Evolutionary conservation across 2,888 invertebrate genomes (phyloP).

Genomic region (Dinocampus coccinellae): DNA sequence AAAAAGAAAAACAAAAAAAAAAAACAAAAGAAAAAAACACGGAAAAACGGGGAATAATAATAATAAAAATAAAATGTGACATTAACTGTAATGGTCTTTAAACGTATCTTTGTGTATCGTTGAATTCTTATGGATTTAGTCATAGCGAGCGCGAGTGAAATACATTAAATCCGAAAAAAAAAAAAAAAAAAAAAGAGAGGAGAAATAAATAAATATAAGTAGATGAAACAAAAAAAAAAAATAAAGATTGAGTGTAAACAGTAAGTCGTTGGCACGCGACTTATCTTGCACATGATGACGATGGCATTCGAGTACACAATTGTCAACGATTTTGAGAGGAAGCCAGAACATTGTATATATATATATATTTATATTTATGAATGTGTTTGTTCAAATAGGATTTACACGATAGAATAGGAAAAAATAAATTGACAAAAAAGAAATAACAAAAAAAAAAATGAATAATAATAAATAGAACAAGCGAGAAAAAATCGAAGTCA

Average conservation of each 20-base stretch:
- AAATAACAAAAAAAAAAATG: neutral
- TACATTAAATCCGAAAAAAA: no score
- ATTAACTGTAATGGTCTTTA: neutral
- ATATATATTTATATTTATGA: neutral
- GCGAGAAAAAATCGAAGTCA: neutral
- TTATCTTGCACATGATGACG: constrained; percentile 6
- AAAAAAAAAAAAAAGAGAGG: no score
- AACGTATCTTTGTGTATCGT: no score
- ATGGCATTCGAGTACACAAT: neutral
- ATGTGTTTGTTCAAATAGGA: neutral
- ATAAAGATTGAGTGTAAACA: neutral
- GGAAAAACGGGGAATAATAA: neutral
- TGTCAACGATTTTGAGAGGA: constrained; percentile 4
- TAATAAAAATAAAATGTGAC: neutral
- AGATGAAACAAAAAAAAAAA: no score
- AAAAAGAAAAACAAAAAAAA: neutral
- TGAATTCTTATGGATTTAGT: no score
- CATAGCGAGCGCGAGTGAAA: no score
- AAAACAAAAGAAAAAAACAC: neutral
- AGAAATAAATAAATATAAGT: no score
- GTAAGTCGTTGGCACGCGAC: constrained; percentile 25
- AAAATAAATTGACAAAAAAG: neutral
- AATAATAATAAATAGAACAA: neutral
- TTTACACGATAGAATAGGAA: neutral
- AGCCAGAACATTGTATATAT: neutral